A percentile compares a stretch with the other conserved stretches of the same genome.
phyloP scores from a whole-genome alignment of 2,888 invertebrate species.

The Palloptera scutellata region DNA sequence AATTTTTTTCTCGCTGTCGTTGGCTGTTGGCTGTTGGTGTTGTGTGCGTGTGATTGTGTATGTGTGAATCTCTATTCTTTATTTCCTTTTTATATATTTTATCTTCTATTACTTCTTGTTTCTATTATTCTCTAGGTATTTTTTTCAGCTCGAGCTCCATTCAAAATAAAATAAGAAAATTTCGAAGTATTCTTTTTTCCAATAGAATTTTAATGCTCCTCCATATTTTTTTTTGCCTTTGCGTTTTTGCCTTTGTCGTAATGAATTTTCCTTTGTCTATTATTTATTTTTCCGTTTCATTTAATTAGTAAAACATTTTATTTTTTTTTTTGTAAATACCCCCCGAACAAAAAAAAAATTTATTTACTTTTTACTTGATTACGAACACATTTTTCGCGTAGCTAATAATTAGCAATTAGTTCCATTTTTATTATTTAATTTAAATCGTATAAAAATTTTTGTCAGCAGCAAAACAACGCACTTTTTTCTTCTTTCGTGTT shows the following conservation, averaged over 20 bases:
- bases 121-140: slow-evolving; percentile 12
- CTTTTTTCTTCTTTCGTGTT: slow-evolving; percentile 9
- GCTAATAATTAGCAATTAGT: background rate
- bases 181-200: background rate
- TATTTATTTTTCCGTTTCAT: slow-evolving; percentile 10
- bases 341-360: background rate
- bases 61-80: slow-evolving; percentile 10
- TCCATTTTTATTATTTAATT: slow-evolving; percentile 16
- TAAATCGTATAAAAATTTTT: slow-evolving; percentile 26
- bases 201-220: slow-evolving; percentile 13
- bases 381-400: slow-evolving; percentile 8
- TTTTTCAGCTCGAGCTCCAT: background rate
- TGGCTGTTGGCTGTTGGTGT: background rate
- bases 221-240: slow-evolving; percentile 14
- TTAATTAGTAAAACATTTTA: slow-evolving; percentile 1
- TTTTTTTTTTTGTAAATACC: background rate
- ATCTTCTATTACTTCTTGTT: background rate
- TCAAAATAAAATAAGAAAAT: slow-evolving; percentile 12
- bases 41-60: slow-evolving; percentile 12
- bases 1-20: slow-evolving; percentile 12
- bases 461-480: slow-evolving; percentile 23
- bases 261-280: background rate
- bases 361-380: slow-evolving; percentile 15
- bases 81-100: slow-evolving; percentile 9
- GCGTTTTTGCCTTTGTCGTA: background rate